Conservation (phyloP, 2,797 vertebrate genomes). For the Florisuga fusca region DNA sequence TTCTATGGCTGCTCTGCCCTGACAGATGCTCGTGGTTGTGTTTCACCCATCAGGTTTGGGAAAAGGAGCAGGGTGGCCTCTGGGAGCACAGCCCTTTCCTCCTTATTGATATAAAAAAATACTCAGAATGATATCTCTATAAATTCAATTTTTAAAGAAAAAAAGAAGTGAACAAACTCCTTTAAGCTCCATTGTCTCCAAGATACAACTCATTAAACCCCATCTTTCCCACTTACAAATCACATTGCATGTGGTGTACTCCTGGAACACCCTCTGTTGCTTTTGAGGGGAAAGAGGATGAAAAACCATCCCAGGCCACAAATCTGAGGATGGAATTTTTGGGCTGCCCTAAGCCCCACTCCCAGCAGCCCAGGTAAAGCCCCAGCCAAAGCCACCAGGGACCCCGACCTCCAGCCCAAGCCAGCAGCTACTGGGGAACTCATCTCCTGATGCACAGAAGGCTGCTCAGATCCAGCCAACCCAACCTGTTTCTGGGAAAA, state of each 20-base stretch:
- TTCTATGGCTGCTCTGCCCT: not conserved
- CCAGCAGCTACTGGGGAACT: not conserved
- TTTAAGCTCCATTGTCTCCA: not conserved
- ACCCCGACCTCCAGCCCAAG: not conserved
- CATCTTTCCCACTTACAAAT: not conserved
- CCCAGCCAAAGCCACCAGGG: accelerated
- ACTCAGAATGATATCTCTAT: not conserved
- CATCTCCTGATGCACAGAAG: not conserved
- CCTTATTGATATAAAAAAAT: not conserved
- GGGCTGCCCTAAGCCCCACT: not conserved
- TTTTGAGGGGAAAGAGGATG: not conserved
- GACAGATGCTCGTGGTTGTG: not conserved
- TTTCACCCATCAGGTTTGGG: not conserved
- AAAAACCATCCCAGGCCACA: not conserved
- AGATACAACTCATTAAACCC: not conserved
- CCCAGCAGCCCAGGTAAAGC: not conserved
- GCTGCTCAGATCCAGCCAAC: accelerated
- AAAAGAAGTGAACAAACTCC: not conserved
- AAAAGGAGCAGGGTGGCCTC: not conserved
- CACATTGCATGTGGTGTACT: accelerated
- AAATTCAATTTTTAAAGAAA: not conserved
- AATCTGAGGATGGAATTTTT: accelerated
- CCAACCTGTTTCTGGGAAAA: not conserved
- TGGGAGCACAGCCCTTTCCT: not conserved
- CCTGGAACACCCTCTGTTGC: accelerated